These are phyloP conservation scores for Arrhamphus sclerolepis DNA, from an alignment of 2,797 vertebrate species.

Conservation along the genomic window DNA sequence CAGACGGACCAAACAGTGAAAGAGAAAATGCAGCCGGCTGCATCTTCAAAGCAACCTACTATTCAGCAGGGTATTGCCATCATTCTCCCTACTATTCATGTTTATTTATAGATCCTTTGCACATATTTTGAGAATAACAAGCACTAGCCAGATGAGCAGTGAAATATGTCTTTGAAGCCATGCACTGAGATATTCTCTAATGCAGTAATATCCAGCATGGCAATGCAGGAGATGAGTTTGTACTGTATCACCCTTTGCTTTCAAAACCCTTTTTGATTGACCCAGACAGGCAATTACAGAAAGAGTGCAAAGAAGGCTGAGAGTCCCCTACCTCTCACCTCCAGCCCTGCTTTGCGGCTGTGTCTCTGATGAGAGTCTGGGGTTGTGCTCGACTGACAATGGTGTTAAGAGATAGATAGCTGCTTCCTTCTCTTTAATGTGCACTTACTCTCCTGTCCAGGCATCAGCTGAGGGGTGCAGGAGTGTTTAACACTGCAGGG, in stretches of 20 bases:
- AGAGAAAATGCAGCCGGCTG: slow-evolving; percentile 30
- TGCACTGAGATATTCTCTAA: slow-evolving; percentile 53
- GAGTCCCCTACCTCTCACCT: slow-evolving; percentile 48
- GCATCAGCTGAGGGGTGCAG: slow-evolving; percentile 66
- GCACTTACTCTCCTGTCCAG: slow-evolving; percentile 73
- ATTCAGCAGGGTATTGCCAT: slow-evolving; percentile 66
- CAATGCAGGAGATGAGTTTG: slow-evolving; percentile 40
- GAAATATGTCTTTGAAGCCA: slow-evolving; percentile 66
- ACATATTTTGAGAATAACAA: slow-evolving; percentile 74
- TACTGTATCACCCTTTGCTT: slow-evolving; percentile 43
- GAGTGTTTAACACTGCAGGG: slow-evolving; percentile 50
- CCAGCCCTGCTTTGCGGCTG: slow-evolving; percentile 43
- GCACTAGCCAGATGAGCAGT: slow-evolving; percentile 75
- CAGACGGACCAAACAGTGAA: slow-evolving; percentile 35
- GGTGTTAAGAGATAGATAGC: slow-evolving; percentile 62
- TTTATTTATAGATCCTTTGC: slow-evolving; percentile 79
- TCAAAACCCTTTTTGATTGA: slow-evolving; percentile 49
- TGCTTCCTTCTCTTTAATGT: slow-evolving; percentile 70
- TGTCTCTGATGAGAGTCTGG: slow-evolving; percentile 53
- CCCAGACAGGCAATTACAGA: slow-evolving; percentile 51
- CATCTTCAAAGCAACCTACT: slow-evolving; percentile 69
- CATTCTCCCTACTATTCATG: slow-evolving; percentile 56
- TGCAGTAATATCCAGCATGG: slow-evolving; percentile 35
- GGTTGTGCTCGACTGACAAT: slow-evolving; percentile 59
- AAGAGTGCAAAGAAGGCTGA: slow-evolving; percentile 32